phyloP scores from a whole-genome alignment of 2,888 invertebrate species.

The Zygogramma bicolorata region DNA sequence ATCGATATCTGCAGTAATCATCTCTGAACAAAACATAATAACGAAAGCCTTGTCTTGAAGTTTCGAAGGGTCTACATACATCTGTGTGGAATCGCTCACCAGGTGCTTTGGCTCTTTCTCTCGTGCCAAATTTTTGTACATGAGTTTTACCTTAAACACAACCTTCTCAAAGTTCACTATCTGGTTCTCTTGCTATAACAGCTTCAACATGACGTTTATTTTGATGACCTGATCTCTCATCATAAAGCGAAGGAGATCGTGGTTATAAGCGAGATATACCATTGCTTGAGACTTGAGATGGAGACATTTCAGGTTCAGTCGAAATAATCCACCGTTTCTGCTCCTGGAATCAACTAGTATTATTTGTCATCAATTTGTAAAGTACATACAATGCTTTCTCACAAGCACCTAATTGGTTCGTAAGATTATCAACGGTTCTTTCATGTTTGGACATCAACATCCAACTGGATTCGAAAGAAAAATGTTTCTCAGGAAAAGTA shows the following conservation, averaged over 20 bases:
- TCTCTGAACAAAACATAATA: too few relatives aligned
- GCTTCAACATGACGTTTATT: too few relatives aligned
- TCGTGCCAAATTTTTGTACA: too few relatives aligned
- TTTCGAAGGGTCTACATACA: neutral
- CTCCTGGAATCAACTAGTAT: neutral
- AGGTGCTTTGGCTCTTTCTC: neutral
- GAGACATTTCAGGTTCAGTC: neutral
- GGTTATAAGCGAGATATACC: neutral
- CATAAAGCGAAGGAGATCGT: neutral
- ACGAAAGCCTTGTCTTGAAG: too few relatives aligned
- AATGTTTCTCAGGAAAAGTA: too few relatives aligned
- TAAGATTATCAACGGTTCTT: too few relatives aligned
- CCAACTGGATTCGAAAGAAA: too few relatives aligned
- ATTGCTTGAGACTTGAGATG: neutral
- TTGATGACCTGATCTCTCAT: neutral
- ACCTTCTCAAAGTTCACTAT: neutral
- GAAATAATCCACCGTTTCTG: neutral
- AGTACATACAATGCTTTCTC: too few relatives aligned
- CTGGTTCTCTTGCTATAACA: neutral
- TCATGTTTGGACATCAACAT: too few relatives aligned
- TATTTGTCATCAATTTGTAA: neutral
- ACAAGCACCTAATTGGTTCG: too few relatives aligned
- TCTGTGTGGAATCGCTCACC: neutral
- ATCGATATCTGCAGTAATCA: too few relatives aligned
- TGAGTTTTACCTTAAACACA: too few relatives aligned